Conservation (phyloP, 2,888 invertebrate species). For the Melangyna quadrimaculata region DNA sequence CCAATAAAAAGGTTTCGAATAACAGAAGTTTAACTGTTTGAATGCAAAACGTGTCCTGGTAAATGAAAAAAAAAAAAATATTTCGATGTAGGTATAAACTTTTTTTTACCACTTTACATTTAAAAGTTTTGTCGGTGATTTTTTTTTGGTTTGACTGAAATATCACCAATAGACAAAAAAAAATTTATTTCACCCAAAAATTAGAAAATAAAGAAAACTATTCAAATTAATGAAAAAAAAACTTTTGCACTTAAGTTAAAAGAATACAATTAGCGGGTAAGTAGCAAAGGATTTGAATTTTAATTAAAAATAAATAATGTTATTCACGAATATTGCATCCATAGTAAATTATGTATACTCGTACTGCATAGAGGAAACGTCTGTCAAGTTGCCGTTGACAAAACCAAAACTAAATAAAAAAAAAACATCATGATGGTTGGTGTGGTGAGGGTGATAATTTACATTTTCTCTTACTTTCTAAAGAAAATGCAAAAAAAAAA, state of each 20-base stretch:
- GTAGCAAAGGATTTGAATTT: slow-evolving; percentile 34
- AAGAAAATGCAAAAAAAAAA: background rate
- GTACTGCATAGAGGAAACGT: background rate
- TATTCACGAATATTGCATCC: background rate
- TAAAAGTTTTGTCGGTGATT: background rate
- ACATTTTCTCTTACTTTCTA: slow-evolving; percentile 28
- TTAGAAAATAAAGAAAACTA: background rate
- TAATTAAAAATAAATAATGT: slow-evolving; percentile 15
- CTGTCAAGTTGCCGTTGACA: background rate
- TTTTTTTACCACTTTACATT: background rate
- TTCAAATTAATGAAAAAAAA: background rate
- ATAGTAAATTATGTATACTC: background rate
- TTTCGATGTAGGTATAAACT: background rate
- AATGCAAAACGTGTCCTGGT: slow-evolving; percentile 9
- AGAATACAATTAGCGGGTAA: background rate
- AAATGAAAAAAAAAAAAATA: background rate
- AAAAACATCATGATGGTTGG: background rate
- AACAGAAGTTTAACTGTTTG: slow-evolving; percentile 13
- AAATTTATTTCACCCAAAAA: background rate
- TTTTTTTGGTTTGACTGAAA: background rate
- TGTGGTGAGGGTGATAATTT: slow-evolving; percentile 27
- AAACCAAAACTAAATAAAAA: background rate
- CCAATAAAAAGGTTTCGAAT: slow-evolving; percentile 21
- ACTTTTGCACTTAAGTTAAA: background rate
- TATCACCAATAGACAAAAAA: background rate